phyloP scores from a whole-genome alignment of 2,888 invertebrate species.

The Polydrusus pterygomalis region DNA sequence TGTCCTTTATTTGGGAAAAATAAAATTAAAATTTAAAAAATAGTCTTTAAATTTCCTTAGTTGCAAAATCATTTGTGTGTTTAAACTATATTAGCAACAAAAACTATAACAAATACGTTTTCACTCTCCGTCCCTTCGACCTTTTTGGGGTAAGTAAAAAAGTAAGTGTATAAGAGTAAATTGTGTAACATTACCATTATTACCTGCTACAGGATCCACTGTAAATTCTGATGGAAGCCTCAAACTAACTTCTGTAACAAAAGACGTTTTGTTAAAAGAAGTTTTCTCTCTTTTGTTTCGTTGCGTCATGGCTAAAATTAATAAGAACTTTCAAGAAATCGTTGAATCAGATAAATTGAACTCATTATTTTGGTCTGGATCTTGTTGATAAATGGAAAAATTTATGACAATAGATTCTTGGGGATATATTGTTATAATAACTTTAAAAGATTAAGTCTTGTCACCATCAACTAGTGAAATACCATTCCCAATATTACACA shows the following conservation, averaged over 20 bases:
- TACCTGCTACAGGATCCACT: constrained; percentile 49
- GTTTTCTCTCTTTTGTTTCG: not conserved
- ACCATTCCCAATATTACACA: too few species aligned
- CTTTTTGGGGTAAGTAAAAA: not conserved
- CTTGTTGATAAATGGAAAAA: too few species aligned
- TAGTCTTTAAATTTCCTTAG: too few species aligned
- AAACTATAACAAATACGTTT: not conserved
- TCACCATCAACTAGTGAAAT: too few species aligned
- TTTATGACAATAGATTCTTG: too few species aligned
- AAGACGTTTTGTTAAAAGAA: constrained; percentile 15
- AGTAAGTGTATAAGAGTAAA: constrained; percentile 14
- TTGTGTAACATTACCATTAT: constrained; percentile 43
- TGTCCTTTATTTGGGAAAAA: too few species aligned
- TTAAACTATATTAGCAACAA: too few species aligned
- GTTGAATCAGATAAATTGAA: not conserved
- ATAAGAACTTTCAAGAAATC: not conserved
- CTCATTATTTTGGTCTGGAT: too few species aligned
- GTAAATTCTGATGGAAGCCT: constrained; percentile 37
- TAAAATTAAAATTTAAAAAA: too few species aligned
- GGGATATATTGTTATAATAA: too few species aligned
- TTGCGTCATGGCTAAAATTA: not conserved
- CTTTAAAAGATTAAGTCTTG: too few species aligned
- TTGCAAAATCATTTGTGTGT: too few species aligned
- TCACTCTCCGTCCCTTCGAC: not conserved
- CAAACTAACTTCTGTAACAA: constrained; percentile 44